Evolutionary conservation across 2,797 vertebrate species (phyloP).

Genomic region (Pelobates cultripes): DNA sequence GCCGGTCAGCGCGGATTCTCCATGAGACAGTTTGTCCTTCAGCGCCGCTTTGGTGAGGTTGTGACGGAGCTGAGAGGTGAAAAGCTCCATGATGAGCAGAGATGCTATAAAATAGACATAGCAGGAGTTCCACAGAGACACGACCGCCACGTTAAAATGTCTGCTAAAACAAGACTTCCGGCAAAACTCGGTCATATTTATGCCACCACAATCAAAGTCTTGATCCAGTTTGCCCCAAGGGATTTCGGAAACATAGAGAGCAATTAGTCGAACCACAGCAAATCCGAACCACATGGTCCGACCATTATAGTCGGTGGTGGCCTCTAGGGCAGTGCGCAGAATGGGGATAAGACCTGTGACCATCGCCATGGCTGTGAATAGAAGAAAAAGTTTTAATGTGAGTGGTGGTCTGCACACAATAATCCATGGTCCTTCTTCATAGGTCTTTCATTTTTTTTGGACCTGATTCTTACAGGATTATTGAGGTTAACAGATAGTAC

Average conservation of each 20-base stretch:
- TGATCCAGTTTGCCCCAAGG: conserved; percentile 54
- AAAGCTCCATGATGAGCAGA: conserved; percentile 52
- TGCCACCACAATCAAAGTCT: conserved; percentile 54
- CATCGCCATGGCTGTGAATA: conserved; percentile 56
- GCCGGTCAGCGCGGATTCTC: conserved; percentile 2
- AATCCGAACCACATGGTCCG: conserved; percentile 56
- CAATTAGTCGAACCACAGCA: conserved; percentile 47
- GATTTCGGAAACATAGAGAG: conserved; percentile 49
- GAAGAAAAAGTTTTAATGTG: not conserved
- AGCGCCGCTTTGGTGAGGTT: conserved; percentile 47
- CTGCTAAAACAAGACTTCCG: conserved; percentile 49
- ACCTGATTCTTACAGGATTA: no score
- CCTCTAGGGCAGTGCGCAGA: conserved; percentile 64
- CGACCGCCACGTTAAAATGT: conserved; percentile 35
- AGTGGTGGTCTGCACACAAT: not conserved
- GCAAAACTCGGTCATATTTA: conserved; percentile 42
- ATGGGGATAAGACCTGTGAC: conserved; percentile 69
- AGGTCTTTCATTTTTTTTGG: no score
- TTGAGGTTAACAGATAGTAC: no score
- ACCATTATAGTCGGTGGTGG: conserved; percentile 52
- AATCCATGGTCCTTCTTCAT: no score
- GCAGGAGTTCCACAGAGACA: conserved; percentile 48
- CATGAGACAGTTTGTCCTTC: conserved; percentile 37
- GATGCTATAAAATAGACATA: conserved; percentile 47
- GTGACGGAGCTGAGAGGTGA: conserved; percentile 41